Conservation (phyloP, 1,140 invertebrate genomes). For the Drosophila pseudoananassae region DNA sequence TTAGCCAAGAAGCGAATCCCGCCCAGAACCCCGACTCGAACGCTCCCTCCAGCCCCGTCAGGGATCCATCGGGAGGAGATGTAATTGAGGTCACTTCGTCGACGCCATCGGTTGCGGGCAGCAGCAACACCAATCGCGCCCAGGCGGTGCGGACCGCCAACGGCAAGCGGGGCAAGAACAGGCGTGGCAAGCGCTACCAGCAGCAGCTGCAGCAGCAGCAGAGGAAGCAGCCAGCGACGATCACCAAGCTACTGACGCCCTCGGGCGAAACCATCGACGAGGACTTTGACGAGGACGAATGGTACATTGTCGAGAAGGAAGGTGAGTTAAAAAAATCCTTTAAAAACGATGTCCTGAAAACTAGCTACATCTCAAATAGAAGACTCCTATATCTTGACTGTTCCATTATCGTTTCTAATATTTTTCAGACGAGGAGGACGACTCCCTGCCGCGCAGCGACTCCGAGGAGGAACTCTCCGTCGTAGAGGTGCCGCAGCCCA, state of each 20-base stretch:
- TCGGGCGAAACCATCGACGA: slow-evolving; percentile 54
- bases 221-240: slow-evolving; percentile 52
- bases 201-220: slow-evolving; percentile 55
- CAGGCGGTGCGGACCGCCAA: slow-evolving; percentile 50
- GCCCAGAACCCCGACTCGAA: slow-evolving; percentile 36
- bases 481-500: slow-evolving; percentile 51
- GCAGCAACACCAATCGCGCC: slow-evolving; percentile 55
- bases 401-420: neutral
- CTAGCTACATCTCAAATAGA: no score
- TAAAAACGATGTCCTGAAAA: no score
- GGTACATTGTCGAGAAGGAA: slow-evolving; percentile 81
- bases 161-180: slow-evolving; percentile 61
- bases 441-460: slow-evolving; percentile 75
- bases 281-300: slow-evolving; percentile 81
- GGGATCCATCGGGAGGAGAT: slow-evolving; percentile 58
- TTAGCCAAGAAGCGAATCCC: slow-evolving; percentile 53
- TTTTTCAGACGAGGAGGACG: slow-evolving; percentile 67
- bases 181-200: slow-evolving; percentile 55
- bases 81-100: slow-evolving; percentile 78
- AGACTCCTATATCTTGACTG: neutral
- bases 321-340: slow-evolving; percentile 47
- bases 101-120: slow-evolving; percentile 76
- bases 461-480: slow-evolving; percentile 77
- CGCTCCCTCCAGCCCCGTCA: slow-evolving; percentile 27
- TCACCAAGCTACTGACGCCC: slow-evolving; percentile 66